These are phyloP conservation scores for Microvelia longipes DNA, from an alignment of 1,140 invertebrate species.

Conservation along the genomic window DNA sequence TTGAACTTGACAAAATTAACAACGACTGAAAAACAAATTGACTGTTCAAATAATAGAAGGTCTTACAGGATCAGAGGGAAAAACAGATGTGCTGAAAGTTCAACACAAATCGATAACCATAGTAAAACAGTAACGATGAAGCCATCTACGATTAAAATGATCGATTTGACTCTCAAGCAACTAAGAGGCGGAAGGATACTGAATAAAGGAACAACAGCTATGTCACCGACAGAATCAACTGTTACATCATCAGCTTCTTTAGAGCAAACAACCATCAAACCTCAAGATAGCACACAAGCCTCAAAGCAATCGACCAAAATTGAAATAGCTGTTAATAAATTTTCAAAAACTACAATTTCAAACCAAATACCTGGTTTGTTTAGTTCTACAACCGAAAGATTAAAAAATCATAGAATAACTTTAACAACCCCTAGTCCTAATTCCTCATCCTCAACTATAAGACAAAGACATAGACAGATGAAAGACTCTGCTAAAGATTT, in stretches of 20 bases:
- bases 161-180: neutral
- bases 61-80: slow-evolving; percentile 1
- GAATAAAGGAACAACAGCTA: neutral
- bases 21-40: neutral
- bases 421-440: neutral
- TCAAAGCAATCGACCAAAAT: neutral
- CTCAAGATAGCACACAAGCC: neutral
- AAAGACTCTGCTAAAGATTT: slow-evolving; percentile 13
- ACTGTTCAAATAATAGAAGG: neutral
- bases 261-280: neutral
- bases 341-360: neutral
- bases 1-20: neutral
- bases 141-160: neutral
- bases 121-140: neutral
- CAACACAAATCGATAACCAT: neutral
- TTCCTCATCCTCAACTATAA: neutral
- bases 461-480: slow-evolving; percentile 4
- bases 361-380: neutral
- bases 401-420: neutral
- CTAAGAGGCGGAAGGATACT: neutral
- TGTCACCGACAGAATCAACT: neutral
- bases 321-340: neutral
- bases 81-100: neutral
- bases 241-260: neutral
- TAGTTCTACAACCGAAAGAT: neutral